Evolutionary conservation across 2,888 invertebrate species (phyloP).

Genomic region (Dryocosmus kuriphilus): DNA sequence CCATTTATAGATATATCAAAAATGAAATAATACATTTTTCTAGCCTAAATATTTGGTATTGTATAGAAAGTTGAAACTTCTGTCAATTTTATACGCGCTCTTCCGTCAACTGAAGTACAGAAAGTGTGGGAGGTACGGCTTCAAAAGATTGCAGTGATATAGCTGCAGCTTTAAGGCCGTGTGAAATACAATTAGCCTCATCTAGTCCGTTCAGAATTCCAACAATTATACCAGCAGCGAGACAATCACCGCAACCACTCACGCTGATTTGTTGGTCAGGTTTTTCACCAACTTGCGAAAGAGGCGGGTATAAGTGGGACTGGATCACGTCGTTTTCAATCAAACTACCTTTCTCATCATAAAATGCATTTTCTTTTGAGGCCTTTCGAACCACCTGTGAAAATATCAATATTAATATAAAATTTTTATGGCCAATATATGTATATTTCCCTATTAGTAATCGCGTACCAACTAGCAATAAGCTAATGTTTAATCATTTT

Average conservation of each 20-base stretch:
- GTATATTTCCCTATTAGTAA: too few species aligned
- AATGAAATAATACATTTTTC: not conserved
- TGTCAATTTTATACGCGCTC: not conserved
- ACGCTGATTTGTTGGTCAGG: constrained; percentile 61
- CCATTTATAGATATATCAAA: not conserved
- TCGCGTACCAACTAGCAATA: too few species aligned
- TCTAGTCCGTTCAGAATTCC: constrained; percentile 68
- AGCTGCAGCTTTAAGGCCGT: constrained; percentile 70
- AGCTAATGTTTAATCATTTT: too few species aligned
- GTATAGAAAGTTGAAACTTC: not conserved
- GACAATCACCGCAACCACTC: constrained; percentile 75
- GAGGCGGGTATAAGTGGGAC: constrained; percentile 68
- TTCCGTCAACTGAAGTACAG: not conserved
- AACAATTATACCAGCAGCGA: constrained; percentile 72
- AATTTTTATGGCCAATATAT: too few species aligned
- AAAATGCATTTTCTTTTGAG: constrained; percentile 59
- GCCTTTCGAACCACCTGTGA: constrained; percentile 64
- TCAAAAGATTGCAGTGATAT: constrained; percentile 69
- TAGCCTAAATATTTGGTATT: not conserved
- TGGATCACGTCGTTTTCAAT: constrained; percentile 54
- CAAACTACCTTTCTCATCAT: constrained; percentile 59
- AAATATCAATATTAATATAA: not conserved
- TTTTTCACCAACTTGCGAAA: constrained; percentile 40
- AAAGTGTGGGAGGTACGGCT: constrained; percentile 65
- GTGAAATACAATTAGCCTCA: constrained; percentile 66